Conservation (phyloP, 2,888 invertebrate genomes). For the Tethea ocularis region DNA sequence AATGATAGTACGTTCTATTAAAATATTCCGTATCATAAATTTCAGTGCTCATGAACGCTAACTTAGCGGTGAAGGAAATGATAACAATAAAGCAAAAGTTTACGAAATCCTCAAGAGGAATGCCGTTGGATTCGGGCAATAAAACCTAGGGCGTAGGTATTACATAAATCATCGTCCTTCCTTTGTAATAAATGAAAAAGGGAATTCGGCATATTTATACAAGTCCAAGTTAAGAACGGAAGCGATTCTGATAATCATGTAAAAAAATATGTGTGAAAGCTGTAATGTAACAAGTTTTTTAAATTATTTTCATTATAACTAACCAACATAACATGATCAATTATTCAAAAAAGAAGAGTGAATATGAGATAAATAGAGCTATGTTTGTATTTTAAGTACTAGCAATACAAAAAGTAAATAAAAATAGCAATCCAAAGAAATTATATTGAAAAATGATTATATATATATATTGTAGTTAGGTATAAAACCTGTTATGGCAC, state of each 20-base stretch:
- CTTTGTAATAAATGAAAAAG: slow-evolving; percentile 70
- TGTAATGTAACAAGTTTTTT: no score
- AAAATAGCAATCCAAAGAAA: no score
- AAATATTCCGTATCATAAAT: slow-evolving; percentile 9
- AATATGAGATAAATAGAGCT: no score
- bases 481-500: no score
- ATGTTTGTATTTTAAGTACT: no score
- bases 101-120: slow-evolving; percentile 52
- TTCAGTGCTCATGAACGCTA: slow-evolving; percentile 23
- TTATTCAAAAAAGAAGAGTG: no score
- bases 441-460: no score
- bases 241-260: slow-evolving; percentile 6
- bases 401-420: no score
- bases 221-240: slow-evolving; percentile 16
- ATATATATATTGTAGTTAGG: no score
- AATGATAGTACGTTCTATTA: not conserved
- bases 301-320: no score
- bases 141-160: slow-evolving; percentile 70
- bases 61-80: slow-evolving; percentile 45
- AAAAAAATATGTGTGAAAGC: no score
- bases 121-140: slow-evolving; percentile 61
- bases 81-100: slow-evolving; percentile 60
- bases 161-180: slow-evolving; percentile 76
- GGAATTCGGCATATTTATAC: slow-evolving; percentile 56
- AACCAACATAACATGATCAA: no score